Evolutionary conservation across 2,113 vertebrate species (phyloP), one percentile per base, ranked within the genome.

Genomic region (Bubo blakistoni): DNA sequence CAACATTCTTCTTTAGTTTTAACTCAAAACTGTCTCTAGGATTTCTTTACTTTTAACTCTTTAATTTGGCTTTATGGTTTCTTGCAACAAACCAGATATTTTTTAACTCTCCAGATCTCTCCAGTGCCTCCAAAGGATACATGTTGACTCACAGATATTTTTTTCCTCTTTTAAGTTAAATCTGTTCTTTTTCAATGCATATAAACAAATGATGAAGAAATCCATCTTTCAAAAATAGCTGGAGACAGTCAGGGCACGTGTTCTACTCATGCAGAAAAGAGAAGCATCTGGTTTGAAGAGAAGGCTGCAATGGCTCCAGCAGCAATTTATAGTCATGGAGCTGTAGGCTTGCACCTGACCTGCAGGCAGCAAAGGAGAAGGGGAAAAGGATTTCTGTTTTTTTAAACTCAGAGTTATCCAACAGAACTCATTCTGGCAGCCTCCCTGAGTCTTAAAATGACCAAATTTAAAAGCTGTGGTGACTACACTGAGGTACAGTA

Each of bases 211-310:
- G 4, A 96, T 95, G 81, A 95, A 97, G 91, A 95, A 95, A 93
- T 93, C 51, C 17, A 29, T 96, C 88, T 93, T 96, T 92, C 93
- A 96, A 95, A 96, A 95, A 96, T 94, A 96, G 84, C 89, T 97
- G 67, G 81, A 95, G 92, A 90, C 0, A 7, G 90, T 83, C 95
- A 91, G 89, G 83, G 86, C 92, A 93, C 16, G 67, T 92, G 92
- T 89, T 96, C 84, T 94, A 73, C 88, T 95, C 78, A 87, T 82
- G 62, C 84, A 95, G 92, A 95, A 95, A 95, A 94, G 89, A 87
- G 55, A 54, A 97, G 94, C 89, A 95, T 96, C 87, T 96, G 95
- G 66, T 92, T 96, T 96, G 94, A 94, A 96, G 84, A 94, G 84
- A 94, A 94, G 62, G 74, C 86, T 95, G 85, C 86, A 91, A 34